Evolutionary conservation across 2,888 invertebrate species (phyloP).

Genomic region (Mesopsocus fuscifrons): DNA sequence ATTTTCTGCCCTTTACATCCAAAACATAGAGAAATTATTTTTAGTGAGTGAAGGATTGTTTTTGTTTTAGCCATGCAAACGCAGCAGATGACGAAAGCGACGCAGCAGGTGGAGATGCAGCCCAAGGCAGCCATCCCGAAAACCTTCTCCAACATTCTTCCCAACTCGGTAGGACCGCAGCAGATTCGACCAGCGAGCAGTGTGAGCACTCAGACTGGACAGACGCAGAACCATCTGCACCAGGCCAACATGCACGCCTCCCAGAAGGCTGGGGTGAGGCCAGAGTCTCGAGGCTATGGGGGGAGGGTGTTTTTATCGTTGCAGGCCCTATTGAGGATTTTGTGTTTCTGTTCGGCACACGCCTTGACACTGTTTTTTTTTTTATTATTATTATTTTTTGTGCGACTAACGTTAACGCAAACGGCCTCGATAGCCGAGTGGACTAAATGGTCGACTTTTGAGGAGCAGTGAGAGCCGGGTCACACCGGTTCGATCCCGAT

Average conservation of each 20-base stretch:
- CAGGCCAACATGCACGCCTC: conserved; percentile 19
- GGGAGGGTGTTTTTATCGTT: conserved; percentile 23
- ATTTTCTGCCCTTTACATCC: no score
- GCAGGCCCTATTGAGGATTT: conserved; percentile 23
- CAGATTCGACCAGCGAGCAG: conserved; percentile 59
- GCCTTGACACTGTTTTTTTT: conserved; percentile 4
- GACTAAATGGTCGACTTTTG: no score
- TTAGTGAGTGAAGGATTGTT: no score
- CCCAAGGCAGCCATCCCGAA: conserved; percentile 30
- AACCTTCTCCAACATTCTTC: conserved; percentile 37
- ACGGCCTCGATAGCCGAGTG: no score
- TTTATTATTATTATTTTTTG: no score
- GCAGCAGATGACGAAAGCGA: conserved; percentile 30
- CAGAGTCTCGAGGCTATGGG: conserved; percentile 24
- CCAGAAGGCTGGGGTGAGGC: conserved; percentile 18
- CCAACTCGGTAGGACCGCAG: conserved; percentile 31
- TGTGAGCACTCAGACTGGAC: conserved; percentile 63
- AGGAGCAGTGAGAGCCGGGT: no score
- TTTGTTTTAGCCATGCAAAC: conserved; percentile 16
- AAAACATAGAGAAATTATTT: no score
- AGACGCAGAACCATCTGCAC: conserved; percentile 25
- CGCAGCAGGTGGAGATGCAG: conserved; percentile 30
- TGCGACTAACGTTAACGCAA: no score
- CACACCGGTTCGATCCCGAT: no score
- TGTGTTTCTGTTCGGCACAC: conserved; percentile 20